Base-by-base conservation (phyloP, 1,140 invertebrate genomes). In the Heliconius hewitsoni region DNA sequence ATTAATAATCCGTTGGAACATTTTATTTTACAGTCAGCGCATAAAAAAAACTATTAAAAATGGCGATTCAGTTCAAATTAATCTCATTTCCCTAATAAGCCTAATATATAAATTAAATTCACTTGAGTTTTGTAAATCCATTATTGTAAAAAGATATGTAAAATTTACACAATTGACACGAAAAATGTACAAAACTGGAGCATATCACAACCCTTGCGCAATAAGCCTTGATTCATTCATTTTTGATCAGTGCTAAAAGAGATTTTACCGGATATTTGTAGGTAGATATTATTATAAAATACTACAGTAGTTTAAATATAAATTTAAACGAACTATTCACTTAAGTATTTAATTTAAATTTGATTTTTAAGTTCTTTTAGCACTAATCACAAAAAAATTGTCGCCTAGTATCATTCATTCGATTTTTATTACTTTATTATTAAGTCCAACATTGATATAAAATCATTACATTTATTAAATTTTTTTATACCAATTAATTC, bases 71-170 rank as follows among this genome's bases (percentile, higher is more conserved):
- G 60, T 66, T 66, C 60, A 66, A 66, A 66, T 30, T 27, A 66
- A 66, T 66, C 60, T 27, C 60, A 30, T 23, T 60, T 60, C 42
- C 4, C 42, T 46, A 46, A 4, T 16, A 46, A 4, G 13, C 13
- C 0, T 46, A 23, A 11, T 8, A 23, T 23, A 60, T 11, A 60
- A 60, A 60, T 60, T 2, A 60, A n/a, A 13, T 60, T 23, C 55
- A 23, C n/a, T 60, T 23, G n/a, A 66, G 23, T 66, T 66, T 66
- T 30, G 13, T 66, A 66, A 66, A 13, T 66, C 9, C 23, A 30
- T 66, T 30, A 66, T 66, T 66, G 60, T 66, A 66, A 30, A 66
- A 66, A 30, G 60, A 66, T 66, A 66, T 66, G 60, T 66, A 27
- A 66, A 66, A 66, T 66, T 30, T 13, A 66, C 60, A 66, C 23